phyloP scores from a whole-genome alignment of 92 coral and sea anemone genomes.

The Pocillopora meandrina region DNA sequence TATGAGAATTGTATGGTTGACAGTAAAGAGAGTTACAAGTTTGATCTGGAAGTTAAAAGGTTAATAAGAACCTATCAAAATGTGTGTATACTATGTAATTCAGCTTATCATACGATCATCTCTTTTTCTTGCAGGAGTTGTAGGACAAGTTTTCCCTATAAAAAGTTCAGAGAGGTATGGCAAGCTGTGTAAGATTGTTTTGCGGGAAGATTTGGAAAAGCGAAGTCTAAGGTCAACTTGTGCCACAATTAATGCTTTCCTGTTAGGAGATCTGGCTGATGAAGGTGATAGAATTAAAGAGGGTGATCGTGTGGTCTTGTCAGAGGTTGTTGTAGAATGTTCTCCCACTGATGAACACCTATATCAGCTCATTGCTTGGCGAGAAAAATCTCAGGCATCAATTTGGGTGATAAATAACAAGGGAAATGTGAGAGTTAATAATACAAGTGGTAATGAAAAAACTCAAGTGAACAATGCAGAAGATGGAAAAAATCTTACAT shows the following conservation, averaged over 20 bases:
- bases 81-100: not conserved
- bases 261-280: constrained; percentile 57
- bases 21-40: too few relatives aligned
- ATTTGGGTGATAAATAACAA: constrained; percentile 30
- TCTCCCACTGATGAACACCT: constrained; percentile 38
- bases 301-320: constrained; percentile 50
- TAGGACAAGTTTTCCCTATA: constrained; percentile 44
- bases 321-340: constrained; percentile 31
- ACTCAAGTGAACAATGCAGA: not conserved
- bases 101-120: too few relatives aligned
- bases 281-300: constrained; percentile 25
- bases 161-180: constrained; percentile 38
- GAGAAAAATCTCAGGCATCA: constrained; percentile 25
- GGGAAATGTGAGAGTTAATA: constrained; percentile 23
- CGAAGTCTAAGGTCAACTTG: not conserved
- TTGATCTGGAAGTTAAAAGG: too few relatives aligned
- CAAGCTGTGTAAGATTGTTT: constrained; percentile 53
- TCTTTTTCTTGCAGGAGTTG: constrained; percentile 41
- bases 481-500: not conserved
- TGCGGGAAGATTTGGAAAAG: constrained; percentile 37
- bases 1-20: too few relatives aligned
- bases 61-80: too few relatives aligned
- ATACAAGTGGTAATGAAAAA: not conserved
- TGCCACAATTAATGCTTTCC: constrained; percentile 28
- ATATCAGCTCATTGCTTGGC: constrained; percentile 33